These are phyloP conservation scores for Allygus modestus DNA, from an alignment of 2,888 invertebrate species.

Conservation along the genomic window DNA sequence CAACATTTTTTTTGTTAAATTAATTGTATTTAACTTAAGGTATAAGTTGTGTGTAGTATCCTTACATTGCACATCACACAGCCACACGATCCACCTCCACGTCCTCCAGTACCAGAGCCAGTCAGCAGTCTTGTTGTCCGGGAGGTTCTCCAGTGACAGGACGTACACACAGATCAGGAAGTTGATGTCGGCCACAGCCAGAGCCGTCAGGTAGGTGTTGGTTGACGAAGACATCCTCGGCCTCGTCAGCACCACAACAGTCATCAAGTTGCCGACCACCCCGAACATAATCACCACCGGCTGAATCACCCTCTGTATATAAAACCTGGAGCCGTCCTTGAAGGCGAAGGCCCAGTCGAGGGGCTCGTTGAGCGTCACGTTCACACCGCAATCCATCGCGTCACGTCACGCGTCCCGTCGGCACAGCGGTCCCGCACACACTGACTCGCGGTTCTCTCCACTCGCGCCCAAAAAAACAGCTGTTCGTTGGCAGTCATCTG, in stretches of 20 bases:
- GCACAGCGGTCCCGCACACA: background rate
- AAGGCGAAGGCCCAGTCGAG: slow-evolving; percentile 69
- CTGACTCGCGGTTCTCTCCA: background rate
- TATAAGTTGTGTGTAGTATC: too few species aligned
- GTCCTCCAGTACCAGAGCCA: slow-evolving; percentile 79
- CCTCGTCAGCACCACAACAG: slow-evolving; percentile 78
- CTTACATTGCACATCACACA: slow-evolving; percentile 79
- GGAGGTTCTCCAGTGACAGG: slow-evolving; percentile 80
- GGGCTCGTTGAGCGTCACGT: background rate
- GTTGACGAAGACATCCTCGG: slow-evolving; percentile 86
- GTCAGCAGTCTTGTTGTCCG: slow-evolving; percentile 76
- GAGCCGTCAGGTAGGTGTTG: slow-evolving; percentile 84
- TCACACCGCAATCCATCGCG: slow-evolving; percentile 23
- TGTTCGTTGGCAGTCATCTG: slow-evolving; percentile 3
- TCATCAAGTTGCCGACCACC: slow-evolving; percentile 81
- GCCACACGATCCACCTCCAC: slow-evolving; percentile 79
- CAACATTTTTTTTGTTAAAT: too few species aligned
- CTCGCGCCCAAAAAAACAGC: background rate
- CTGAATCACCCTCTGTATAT: slow-evolving; percentile 80
- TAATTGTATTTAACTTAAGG: too few species aligned
- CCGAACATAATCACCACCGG: slow-evolving; percentile 83
- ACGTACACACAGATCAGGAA: slow-evolving; percentile 82
- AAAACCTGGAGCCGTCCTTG: slow-evolving; percentile 74
- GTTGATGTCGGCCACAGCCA: slow-evolving; percentile 84
- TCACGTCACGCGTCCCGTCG: background rate